Evolutionary conservation across 2,797 vertebrate genomes (phyloP).

Genomic region (Tenualosa ilisha): DNA sequence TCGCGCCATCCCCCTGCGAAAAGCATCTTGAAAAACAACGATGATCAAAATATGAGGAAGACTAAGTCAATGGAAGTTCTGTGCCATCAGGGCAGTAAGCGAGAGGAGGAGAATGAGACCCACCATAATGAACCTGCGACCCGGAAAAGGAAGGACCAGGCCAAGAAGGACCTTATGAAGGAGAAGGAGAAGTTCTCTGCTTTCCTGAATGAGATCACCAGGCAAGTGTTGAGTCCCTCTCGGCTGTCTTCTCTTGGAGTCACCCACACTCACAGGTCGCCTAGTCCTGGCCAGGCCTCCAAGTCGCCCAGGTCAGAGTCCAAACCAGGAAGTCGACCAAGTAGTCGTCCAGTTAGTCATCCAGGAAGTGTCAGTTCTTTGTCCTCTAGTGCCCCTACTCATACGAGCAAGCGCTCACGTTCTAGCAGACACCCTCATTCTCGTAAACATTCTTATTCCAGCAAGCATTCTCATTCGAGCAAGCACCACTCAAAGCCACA

Average conservation of each 20-base stretch:
- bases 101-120: slow-evolving; percentile 52
- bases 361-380: slow-evolving; percentile 61
- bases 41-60: slow-evolving; percentile 67
- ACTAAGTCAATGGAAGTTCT: slow-evolving; percentile 80
- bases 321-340: background rate
- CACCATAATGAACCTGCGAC: slow-evolving; percentile 39
- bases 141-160: slow-evolving; percentile 60
- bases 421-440: slow-evolving; percentile 51
- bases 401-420: slow-evolving; percentile 50
- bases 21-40: slow-evolving; percentile 52
- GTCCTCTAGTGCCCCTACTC: slow-evolving; percentile 59
- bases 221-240: slow-evolving; percentile 82
- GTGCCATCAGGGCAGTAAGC: slow-evolving; percentile 48
- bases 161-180: slow-evolving; percentile 65
- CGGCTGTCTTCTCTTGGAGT: slow-evolving; percentile 80
- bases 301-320: slow-evolving; percentile 51
- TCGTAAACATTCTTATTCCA: slow-evolving; percentile 40
- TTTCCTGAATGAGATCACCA: slow-evolving; percentile 84
- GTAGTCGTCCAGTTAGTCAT: slow-evolving; percentile 42
- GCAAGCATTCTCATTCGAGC: slow-evolving; percentile 45
- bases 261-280: slow-evolving; percentile 62
- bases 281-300: slow-evolving; percentile 53
- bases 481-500: slow-evolving; percentile 43
- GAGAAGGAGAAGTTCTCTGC: slow-evolving; percentile 82
- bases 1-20: slow-evolving; percentile 44